Conservation (phyloP, 2,113 vertebrate species). For the Tragelaphus scriptus region DNA sequence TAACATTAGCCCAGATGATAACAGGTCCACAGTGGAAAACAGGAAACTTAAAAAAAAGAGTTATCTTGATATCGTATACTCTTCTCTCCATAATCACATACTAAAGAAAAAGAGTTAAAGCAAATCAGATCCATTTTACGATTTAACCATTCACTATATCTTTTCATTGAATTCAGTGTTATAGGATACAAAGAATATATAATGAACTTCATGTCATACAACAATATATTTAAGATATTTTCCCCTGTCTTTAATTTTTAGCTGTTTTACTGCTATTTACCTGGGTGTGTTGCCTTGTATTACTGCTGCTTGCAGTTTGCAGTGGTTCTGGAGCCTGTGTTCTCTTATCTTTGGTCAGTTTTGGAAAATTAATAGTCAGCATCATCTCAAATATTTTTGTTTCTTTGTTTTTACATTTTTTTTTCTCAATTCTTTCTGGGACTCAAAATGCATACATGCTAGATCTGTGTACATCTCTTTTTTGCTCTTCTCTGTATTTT, state of each 20-base stretch:
- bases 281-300: neutral
- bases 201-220: neutral
- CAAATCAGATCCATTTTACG: neutral
- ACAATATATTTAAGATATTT: neutral
- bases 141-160: neutral
- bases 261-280: neutral
- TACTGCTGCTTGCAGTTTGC: neutral
- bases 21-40: neutral
- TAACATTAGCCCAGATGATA: neutral
- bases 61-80: neutral
- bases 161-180: neutral
- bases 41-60: neutral
- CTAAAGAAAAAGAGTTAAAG: neutral
- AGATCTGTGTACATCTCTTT: neutral
- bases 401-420: neutral
- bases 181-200: neutral
- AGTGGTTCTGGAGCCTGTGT: neutral
- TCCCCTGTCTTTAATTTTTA: neutral
- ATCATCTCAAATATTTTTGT: neutral
- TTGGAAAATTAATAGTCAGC: neutral
- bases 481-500: neutral
- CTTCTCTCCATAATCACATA: neutral
- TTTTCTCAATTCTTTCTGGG: neutral
- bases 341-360: neutral
- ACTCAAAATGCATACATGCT: neutral